A percentile compares a stretch with the other conserved stretches of the same genome.
These are phyloP conservation scores for Latheticus oryzae DNA, from an alignment of 2,888 invertebrate genomes.

Conservation along the genomic window DNA sequence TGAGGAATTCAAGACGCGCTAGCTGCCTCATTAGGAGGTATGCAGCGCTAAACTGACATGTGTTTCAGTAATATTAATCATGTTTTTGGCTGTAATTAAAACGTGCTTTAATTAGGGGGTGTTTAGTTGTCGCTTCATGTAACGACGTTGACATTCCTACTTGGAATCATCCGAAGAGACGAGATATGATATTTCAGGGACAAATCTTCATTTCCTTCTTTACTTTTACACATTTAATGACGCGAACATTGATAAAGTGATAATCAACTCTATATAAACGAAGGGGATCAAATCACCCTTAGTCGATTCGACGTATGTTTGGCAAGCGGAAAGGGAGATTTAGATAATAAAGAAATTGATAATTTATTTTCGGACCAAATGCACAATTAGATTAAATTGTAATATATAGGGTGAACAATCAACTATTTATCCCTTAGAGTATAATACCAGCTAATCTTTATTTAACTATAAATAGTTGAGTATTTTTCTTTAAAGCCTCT, in stretches of 20 bases:
- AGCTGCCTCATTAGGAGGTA: constrained; percentile 65
- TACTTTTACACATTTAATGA: constrained; percentile 50
- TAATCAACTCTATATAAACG: constrained; percentile 47
- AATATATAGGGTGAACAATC: too few species aligned
- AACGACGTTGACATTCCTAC: constrained; percentile 57
- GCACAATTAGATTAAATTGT: too few species aligned
- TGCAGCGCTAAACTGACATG: constrained; percentile 67
- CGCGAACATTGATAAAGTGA: constrained; percentile 53
- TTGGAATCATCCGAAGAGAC: constrained; percentile 39
- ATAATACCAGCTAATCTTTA: too few species aligned
- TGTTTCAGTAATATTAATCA: constrained; percentile 66
- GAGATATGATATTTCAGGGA: constrained; percentile 19
- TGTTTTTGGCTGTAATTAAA: constrained; percentile 64
- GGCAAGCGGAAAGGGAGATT: too few species aligned
- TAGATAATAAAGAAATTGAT: too few species aligned
- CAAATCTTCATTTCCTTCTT: constrained; percentile 19
- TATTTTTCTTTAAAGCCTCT: too few species aligned
- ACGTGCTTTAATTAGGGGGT: constrained; percentile 64
- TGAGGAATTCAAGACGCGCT: constrained; percentile 59
- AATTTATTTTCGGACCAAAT: too few species aligned
- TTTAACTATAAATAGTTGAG: too few species aligned
- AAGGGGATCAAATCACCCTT: constrained; percentile 12
- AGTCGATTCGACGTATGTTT: constrained; percentile 34
- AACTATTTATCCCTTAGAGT: too few species aligned
- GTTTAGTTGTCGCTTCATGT: constrained; percentile 61